These are phyloP conservation scores for Drosophila merina DNA, from an alignment of 2,888 invertebrate species.

Conservation along the genomic window DNA sequence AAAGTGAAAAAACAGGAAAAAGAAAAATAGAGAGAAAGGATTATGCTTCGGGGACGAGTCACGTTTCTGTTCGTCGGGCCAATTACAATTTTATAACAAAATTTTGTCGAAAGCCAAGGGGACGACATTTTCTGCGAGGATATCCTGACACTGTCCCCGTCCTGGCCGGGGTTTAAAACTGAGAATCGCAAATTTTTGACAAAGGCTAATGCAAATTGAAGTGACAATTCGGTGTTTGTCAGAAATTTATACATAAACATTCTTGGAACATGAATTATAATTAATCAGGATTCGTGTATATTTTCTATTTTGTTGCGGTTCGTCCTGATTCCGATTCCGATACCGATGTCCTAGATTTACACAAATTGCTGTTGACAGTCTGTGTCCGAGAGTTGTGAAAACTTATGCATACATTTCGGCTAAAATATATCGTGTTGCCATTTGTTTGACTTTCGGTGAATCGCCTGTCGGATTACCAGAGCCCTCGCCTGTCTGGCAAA, in stretches of 20 bases:
- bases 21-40: neutral
- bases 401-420: slow-evolving; percentile 31
- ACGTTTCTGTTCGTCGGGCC: slow-evolving; percentile 55
- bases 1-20: neutral
- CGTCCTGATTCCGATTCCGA: no score
- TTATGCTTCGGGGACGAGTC: slow-evolving; percentile 20
- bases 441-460: slow-evolving; percentile 23
- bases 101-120: slow-evolving; percentile 44
- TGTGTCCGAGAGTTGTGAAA: slow-evolving; percentile 38
- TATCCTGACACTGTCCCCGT: neutral
- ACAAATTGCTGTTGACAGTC: slow-evolving; percentile 63
- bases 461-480: slow-evolving; percentile 24
- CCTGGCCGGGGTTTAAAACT: slow-evolving; percentile 1
- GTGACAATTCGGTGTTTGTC: slow-evolving; percentile 49
- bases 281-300: slow-evolving; percentile 20
- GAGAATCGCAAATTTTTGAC: slow-evolving; percentile 15
- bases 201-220: slow-evolving; percentile 59
- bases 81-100: slow-evolving; percentile 70
- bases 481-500: neutral
- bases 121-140: neutral
- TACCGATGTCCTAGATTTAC: slow-evolving; percentile 15
- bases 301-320: neutral
- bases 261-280: slow-evolving; percentile 42
- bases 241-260: slow-evolving; percentile 11
- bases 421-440: slow-evolving; percentile 12